Conservation (phyloP, 2,888 invertebrate genomes). For the Lottia scabra region DNA sequence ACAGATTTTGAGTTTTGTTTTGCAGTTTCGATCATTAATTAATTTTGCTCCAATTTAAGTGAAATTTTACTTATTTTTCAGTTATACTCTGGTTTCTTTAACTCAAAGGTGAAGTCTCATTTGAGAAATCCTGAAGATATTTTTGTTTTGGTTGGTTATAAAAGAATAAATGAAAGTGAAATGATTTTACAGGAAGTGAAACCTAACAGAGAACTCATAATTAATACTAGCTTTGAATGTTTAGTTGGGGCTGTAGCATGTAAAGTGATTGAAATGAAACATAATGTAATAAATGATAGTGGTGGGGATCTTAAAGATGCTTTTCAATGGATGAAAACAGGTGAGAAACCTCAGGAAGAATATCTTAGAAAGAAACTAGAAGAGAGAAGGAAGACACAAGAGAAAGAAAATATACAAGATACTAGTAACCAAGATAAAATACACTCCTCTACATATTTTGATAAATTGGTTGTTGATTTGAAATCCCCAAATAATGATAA, state of each 20-base stretch:
- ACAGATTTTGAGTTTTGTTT: too few species aligned
- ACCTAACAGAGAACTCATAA: conserved; percentile 27
- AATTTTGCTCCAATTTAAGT: neutral
- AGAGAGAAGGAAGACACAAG: neutral
- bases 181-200: conserved; percentile 24
- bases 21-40: too few species aligned
- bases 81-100: conserved; percentile 43
- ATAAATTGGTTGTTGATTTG: neutral
- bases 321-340: conserved; percentile 25
- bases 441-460: neutral
- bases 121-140: conserved; percentile 37
- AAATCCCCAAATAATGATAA: neutral
- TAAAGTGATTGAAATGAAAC: conserved; percentile 34
- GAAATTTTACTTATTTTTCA: conserved; percentile 28
- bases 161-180: conserved; percentile 26
- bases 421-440: conserved; percentile 10
- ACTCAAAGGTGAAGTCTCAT: conserved; percentile 42
- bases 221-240: conserved; percentile 46
- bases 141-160: conserved; percentile 40
- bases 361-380: neutral
- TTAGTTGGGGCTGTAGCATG: conserved; percentile 43
- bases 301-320: conserved; percentile 27
- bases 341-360: neutral
- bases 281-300: conserved; percentile 17
- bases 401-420: conserved; percentile 9